Evolutionary conservation across 2,113 vertebrate genomes (phyloP).

Genomic region (Oncorhynchus mykiss): DNA sequence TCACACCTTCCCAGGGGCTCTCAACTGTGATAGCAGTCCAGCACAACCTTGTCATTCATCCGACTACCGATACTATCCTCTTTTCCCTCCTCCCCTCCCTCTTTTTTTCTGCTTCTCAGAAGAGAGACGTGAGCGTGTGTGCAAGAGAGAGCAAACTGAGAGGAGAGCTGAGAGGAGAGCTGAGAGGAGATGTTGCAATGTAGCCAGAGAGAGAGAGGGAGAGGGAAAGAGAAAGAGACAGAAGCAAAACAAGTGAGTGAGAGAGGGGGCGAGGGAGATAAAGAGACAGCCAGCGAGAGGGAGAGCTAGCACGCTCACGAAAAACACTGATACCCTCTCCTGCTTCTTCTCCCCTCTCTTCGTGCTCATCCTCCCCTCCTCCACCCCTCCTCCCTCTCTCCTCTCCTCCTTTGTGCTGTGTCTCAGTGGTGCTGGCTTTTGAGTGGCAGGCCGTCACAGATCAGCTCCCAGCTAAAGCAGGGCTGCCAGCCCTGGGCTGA

Average conservation of each 20-base stretch:
- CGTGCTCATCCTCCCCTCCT: conserved; percentile 30
- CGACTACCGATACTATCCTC: background rate
- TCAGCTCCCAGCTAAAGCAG: conserved; percentile 72
- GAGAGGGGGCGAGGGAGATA: conserved; percentile 66
- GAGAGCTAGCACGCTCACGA: conserved; percentile 55
- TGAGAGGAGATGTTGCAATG: conserved; percentile 5
- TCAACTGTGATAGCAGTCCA: background rate
- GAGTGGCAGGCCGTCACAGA: conserved; percentile 76
- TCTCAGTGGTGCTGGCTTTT: conserved; percentile 64
- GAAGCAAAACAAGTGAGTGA: conserved; percentile 63
- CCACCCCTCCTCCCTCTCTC: conserved; percentile 61
- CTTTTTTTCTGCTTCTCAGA: conserved; percentile 37
- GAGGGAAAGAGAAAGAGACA: conserved; percentile 30
- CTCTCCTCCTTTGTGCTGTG: conserved; percentile 66
- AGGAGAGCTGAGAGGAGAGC: conserved; percentile 26
- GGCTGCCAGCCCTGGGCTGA: conserved; percentile 93
- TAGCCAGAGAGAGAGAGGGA: conserved; percentile 35
- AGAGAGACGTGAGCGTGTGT: conserved; percentile 36
- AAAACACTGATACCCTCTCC: conserved; percentile 68
- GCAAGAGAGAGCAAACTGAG: conserved; percentile 3
- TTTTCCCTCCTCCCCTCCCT: conserved; percentile 34
- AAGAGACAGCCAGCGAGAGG: conserved; percentile 63
- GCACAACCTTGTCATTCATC: conserved; percentile 3
- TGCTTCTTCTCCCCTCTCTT: conserved; percentile 7
- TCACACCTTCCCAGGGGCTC: conserved; percentile 7